Evolutionary conservation across 2,888 invertebrate genomes (phyloP), one percentile per base, ranked within the genome.

Genomic region (Cheilosia vernalis): DNA sequence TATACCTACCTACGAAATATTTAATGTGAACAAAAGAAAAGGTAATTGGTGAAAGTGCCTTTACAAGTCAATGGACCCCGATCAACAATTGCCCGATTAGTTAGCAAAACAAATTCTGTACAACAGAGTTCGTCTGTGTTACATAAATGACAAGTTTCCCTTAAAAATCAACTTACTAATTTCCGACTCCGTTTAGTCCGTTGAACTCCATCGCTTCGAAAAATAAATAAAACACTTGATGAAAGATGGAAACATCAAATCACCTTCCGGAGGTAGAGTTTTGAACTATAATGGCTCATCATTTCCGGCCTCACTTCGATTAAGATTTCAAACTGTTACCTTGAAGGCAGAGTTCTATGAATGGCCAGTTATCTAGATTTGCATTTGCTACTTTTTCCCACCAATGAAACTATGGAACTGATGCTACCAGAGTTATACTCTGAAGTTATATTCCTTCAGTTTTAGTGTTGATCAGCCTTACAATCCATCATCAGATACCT

Each of bases 301-400:
- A 66, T 73, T 79, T 84, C 80, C 84, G 74, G 69, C 70, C 63
- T 47, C 42, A 27, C 42, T 55, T 56, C 69, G 79, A 84, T 79
- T 53, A 76, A 76, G 74, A 76, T 66, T 53, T 79, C n/a, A 55
- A 84, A 64, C 61, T 37, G 66, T 67, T 44, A 61, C 27, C 24
- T 44, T 0, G 13, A 6, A 17, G 1, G 27, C 7, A 27, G 21
- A 40, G 37, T n/a, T 30, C 17, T 58, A 10, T 13, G 19, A 56
- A 1, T 17, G 24, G 17, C 24, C 24, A 47, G 19, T 19, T 15
- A 19, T 27, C 40, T 40, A 40, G 58, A n/a, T 33, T 9, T 44
- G 27, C n/a, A 60, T 60, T 60, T 17, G 42, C 42, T 24, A 44
- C 10, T 24, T 42, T 21, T 58, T 58, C 40, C 40, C 40, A 58